Evolutionary conservation across 2,888 invertebrate species (phyloP).

Genomic region (Nemapogon koenigi): DNA sequence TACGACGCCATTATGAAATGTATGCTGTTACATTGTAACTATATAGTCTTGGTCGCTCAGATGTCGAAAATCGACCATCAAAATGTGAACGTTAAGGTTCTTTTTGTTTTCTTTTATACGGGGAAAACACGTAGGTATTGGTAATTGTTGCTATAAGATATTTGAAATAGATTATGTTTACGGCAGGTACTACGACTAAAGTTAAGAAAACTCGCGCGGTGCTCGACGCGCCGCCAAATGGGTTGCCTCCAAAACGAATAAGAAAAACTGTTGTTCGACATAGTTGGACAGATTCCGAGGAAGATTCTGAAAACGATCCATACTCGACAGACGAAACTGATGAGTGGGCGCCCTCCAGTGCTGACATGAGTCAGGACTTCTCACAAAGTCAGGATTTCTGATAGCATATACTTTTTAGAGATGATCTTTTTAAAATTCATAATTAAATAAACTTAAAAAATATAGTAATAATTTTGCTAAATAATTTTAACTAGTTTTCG

Average conservation of each 20-base stretch:
- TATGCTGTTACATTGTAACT: no score
- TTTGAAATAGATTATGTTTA: slow-evolving; percentile 1
- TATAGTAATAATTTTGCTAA: not conserved
- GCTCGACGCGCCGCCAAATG: slow-evolving; percentile 1
- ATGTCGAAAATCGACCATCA: no score
- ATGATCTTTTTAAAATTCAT: not conserved
- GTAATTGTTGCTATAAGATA: not conserved
- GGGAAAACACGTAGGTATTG: no score
- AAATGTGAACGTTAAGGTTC: no score
- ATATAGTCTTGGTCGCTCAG: no score
- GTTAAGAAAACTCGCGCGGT: no score
- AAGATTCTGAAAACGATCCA: slow-evolving; percentile 40
- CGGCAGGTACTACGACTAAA: not conserved
- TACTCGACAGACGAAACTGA: slow-evolving; percentile 50
- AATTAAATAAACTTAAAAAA: not conserved
- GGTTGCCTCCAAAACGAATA: slow-evolving; percentile 29
- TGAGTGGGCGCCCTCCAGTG: slow-evolving; percentile 49
- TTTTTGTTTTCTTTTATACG: no score
- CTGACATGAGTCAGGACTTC: slow-evolving; percentile 21
- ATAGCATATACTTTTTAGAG: slow-evolving; percentile 12
- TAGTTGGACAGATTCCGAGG: no score
- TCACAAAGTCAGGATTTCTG: slow-evolving; percentile 26
- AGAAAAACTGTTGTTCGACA: no score
- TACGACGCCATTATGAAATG: no score
- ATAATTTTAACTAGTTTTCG: not conserved